Conservation (phyloP, 2,888 invertebrate genomes). For the Boloria selene region DNA sequence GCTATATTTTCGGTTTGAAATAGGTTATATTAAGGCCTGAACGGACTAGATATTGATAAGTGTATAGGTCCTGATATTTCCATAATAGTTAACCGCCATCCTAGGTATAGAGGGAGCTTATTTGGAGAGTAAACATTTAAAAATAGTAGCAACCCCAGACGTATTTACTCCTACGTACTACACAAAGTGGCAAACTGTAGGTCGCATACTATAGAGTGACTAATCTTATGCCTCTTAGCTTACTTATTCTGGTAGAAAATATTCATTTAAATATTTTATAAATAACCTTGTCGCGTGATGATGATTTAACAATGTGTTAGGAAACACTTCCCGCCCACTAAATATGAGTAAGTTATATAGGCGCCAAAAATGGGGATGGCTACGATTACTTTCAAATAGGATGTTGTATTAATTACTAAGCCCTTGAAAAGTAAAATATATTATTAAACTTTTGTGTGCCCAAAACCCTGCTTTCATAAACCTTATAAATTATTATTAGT, state of each 20-base stretch:
- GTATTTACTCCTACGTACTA: too few relatives aligned
- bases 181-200: background rate
- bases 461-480: too few relatives aligned
- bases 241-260: conserved; percentile 32
- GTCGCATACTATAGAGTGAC: background rate
- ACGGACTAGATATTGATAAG: too few relatives aligned
- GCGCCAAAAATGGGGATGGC: conserved; percentile 45
- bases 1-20: too few relatives aligned
- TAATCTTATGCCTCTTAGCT: conserved; percentile 11
- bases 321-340: conserved; percentile 46
- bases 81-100: too few relatives aligned
- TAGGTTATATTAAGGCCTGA: too few relatives aligned
- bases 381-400: conserved; percentile 37
- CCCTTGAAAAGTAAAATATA: background rate
- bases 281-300: conserved; percentile 42
- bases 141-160: too few relatives aligned
- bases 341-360: conserved; percentile 47
- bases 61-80: too few relatives aligned
- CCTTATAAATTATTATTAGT: too few relatives aligned
- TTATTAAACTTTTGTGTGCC: background rate
- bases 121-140: too few relatives aligned
- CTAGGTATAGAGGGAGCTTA: too few relatives aligned
- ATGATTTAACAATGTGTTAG: conserved; percentile 46
- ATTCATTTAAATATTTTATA: conserved; percentile 41
- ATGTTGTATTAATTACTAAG: conserved; percentile 20